These are phyloP conservation scores for Ibycter americanus DNA, from an alignment of 2,797 vertebrate genomes.

Conservation along the genomic window DNA sequence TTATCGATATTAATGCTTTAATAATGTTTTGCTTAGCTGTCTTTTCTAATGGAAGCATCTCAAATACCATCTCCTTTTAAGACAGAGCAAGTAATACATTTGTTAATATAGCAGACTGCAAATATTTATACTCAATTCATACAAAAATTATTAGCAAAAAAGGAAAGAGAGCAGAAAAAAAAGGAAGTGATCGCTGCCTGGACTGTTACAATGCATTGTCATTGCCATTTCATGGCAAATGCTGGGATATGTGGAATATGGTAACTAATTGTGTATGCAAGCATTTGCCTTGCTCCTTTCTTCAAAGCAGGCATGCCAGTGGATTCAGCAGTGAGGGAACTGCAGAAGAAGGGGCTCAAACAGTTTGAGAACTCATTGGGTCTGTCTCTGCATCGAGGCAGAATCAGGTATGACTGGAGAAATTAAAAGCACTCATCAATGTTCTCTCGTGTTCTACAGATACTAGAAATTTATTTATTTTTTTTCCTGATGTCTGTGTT, in stretches of 20 bases:
- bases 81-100: not conserved
- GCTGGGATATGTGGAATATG: not conserved
- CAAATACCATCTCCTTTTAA: not conserved
- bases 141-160: not conserved
- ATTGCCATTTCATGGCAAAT: not conserved
- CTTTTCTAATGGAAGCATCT: not conserved
- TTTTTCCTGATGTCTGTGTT: not conserved
- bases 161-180: not conserved
- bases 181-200: not conserved
- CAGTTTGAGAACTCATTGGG: not conserved
- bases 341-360: not conserved
- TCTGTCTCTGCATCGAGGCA: not conserved
- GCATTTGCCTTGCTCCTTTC: not conserved
- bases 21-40: not conserved
- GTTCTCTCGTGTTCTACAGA: not conserved
- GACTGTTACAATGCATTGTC: not conserved
- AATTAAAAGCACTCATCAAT: not conserved
- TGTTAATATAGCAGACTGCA: not conserved
- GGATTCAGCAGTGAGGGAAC: not conserved
- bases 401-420: not conserved
- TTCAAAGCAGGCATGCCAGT: not conserved
- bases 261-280: not conserved
- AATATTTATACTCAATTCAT: not conserved
- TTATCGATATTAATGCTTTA: not conserved
- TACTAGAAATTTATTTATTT: not conserved